phyloP scores from a whole-genome alignment of 1,140 invertebrate genomes.

The Coptotermes formosanus region DNA sequence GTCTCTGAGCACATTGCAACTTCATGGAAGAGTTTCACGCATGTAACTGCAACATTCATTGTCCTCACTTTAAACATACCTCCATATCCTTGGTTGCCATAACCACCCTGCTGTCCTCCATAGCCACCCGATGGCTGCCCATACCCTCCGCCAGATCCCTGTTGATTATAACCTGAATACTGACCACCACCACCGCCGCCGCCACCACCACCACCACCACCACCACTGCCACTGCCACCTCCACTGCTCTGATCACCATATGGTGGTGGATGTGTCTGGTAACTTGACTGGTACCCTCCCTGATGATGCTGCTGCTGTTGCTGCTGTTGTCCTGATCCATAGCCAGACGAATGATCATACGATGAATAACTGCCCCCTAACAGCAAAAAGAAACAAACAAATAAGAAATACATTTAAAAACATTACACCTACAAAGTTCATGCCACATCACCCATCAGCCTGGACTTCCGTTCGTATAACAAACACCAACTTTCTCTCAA shows the following conservation, averaged over 20 bases:
- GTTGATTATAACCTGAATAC: slow-evolving; percentile 27
- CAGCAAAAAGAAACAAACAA: neutral
- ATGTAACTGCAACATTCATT: too few relatives aligned
- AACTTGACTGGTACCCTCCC: slow-evolving; percentile 22
- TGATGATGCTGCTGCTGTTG: slow-evolving; percentile 1
- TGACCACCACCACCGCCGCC: slow-evolving; percentile 22
- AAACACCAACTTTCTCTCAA: too few relatives aligned
- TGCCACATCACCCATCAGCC: neutral
- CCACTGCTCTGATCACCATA: slow-evolving; percentile 25
- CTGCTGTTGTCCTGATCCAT: slow-evolving; percentile 28
- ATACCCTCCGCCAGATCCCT: slow-evolving; percentile 30
- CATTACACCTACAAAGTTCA: neutral
- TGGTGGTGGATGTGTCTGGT: slow-evolving; percentile 19
- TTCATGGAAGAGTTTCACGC: too few relatives aligned
- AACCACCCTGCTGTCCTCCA: slow-evolving; percentile 26
- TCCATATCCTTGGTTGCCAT: slow-evolving; percentile 29
- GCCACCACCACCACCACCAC: slow-evolving; percentile 24
- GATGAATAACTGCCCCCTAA: slow-evolving; percentile 30
- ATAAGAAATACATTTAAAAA: neutral
- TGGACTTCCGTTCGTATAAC: too few relatives aligned
- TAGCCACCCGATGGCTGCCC: slow-evolving; percentile 30
- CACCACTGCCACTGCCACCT: neutral
- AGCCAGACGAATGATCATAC: slow-evolving; percentile 32
- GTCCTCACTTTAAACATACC: neutral
- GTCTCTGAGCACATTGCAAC: too few relatives aligned